These are phyloP conservation scores for Zaprionus camerounensis DNA, from an alignment of 1,140 invertebrate genomes.

Conservation along the genomic window DNA sequence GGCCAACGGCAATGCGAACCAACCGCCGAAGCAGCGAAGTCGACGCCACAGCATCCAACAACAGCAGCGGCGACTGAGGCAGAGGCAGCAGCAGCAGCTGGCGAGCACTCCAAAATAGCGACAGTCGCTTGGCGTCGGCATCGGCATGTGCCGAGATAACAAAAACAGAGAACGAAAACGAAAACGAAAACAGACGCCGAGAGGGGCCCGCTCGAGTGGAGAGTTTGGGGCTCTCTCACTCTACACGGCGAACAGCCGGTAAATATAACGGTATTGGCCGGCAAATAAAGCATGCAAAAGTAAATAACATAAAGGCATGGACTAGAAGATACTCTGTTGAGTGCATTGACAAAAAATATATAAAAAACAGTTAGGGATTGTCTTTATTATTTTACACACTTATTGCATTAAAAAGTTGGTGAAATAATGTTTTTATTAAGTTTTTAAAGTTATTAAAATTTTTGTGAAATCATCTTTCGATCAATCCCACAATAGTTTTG, in stretches of 20 bases:
- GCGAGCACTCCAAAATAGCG: slow-evolving; percentile 66
- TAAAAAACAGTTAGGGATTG: too few species aligned
- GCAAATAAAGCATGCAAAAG: slow-evolving; percentile 31
- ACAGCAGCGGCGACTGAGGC: slow-evolving; percentile 14
- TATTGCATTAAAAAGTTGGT: background rate
- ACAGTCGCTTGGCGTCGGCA: slow-evolving; percentile 48
- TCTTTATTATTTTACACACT: too few species aligned
- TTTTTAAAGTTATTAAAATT: too few species aligned
- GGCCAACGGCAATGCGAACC: slow-evolving; percentile 53
- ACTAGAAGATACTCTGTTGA: slow-evolving; percentile 10
- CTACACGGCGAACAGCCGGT: slow-evolving; percentile 63
- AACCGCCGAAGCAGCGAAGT: slow-evolving; percentile 45
- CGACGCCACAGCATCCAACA: slow-evolving; percentile 42
- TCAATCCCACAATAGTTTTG: too few species aligned
- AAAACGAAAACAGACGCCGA: slow-evolving; percentile 41
- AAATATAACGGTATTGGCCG: slow-evolving; percentile 58
- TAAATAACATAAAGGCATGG: background rate
- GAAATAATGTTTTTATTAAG: too few species aligned
- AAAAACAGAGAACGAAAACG: slow-evolving; percentile 75
- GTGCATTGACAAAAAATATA: background rate
- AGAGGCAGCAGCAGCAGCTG: slow-evolving; percentile 45
- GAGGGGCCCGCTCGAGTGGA: slow-evolving; percentile 33
- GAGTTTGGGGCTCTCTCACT: slow-evolving; percentile 43
- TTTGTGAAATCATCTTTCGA: too few species aligned
- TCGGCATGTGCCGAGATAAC: slow-evolving; percentile 68